Conservation (phyloP, 2,797 vertebrate species). For the Rhabdophis nuchalis region DNA sequence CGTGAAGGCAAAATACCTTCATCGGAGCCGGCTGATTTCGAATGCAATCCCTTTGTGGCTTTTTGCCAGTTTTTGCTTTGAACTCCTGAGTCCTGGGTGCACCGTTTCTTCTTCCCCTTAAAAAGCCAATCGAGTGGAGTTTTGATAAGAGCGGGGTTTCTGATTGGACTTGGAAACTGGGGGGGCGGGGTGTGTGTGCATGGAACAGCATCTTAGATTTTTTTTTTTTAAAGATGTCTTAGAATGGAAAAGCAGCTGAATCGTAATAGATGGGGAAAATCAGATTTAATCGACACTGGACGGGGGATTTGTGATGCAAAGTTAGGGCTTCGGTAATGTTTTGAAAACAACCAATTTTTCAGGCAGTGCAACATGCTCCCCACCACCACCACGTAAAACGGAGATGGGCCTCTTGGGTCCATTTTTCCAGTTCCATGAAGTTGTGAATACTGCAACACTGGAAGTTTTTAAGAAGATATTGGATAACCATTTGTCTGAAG, state of each 20-base stretch:
- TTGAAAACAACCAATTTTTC: neutral
- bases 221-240: constrained; percentile 18
- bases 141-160: constrained; percentile 67
- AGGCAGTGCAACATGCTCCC: no score
- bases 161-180: constrained; percentile 67
- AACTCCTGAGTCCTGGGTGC: constrained; percentile 46
- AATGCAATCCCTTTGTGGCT: constrained; percentile 58
- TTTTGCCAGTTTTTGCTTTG: constrained; percentile 33
- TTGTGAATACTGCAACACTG: no score
- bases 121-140: constrained; percentile 73
- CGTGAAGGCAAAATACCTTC: constrained; percentile 56
- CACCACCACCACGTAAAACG: neutral
- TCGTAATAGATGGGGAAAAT: neutral
- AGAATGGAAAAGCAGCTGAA: constrained; percentile 11
- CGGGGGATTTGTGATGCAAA: neutral
- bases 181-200: no score
- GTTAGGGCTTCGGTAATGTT: neutral
- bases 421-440: neutral
- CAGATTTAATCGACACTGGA: neutral
- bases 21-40: constrained; percentile 50
- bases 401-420: neutral
- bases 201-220: constrained; percentile 16
- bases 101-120: constrained; percentile 43
- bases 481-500: no score
- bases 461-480: no score